phyloP scores from a whole-genome alignment of 2,113 vertebrate species.

The Hippocampus guttulatus region DNA sequence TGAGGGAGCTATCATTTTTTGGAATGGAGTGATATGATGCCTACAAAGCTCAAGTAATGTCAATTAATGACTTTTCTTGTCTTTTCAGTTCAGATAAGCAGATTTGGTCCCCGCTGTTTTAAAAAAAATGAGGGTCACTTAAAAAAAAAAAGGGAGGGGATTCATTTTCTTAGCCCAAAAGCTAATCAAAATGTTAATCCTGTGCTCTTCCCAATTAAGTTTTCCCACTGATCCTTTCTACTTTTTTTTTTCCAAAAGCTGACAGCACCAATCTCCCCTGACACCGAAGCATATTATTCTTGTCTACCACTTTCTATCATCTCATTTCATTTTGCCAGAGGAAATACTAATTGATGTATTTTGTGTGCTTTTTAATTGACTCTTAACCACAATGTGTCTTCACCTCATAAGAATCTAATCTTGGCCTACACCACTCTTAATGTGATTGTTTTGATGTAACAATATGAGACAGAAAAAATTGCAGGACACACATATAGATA shows the following conservation, averaged over 20 bases:
- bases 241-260: conserved; percentile 7
- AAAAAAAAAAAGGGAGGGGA: conserved; percentile 28
- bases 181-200: conserved; percentile 60
- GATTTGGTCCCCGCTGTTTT: conserved; percentile 41
- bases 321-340: conserved; percentile 42
- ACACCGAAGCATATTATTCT: conserved; percentile 49
- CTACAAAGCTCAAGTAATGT: conserved; percentile 5
- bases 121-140: conserved; percentile 48
- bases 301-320: conserved; percentile 33
- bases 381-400: conserved; percentile 12
- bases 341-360: conserved; percentile 35
- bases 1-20: conserved; percentile 12
- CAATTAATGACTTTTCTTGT: conserved; percentile 16
- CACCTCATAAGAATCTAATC: background rate
- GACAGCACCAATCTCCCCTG: conserved; percentile 24
- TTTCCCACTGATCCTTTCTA: conserved; percentile 53
- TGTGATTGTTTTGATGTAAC: background rate
- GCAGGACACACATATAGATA: too few relatives aligned
- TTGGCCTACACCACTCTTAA: background rate
- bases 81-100: conserved; percentile 38
- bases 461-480: background rate
- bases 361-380: conserved; percentile 18
- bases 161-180: conserved; percentile 54
- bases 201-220: conserved; percentile 55
- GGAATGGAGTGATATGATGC: background rate